A percentile compares a stretch with the other conserved stretches of the same genome.
Evolutionary conservation across 2,888 invertebrate genomes (phyloP).

Genomic region (Strigamia maritima): DNA sequence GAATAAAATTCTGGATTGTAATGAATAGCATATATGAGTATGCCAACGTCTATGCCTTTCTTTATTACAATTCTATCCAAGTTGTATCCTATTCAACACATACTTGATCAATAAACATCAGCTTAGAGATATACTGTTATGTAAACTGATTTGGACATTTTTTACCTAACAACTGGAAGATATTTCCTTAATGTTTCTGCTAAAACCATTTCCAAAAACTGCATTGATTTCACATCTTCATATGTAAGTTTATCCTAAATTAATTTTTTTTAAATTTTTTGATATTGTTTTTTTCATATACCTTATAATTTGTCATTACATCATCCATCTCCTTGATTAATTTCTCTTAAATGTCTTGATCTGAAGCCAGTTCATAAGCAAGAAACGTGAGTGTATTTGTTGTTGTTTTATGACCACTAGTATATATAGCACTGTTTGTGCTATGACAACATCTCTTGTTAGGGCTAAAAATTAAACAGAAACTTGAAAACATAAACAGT

Average conservation of each 20-base stretch:
- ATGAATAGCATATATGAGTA: constrained; percentile 61
- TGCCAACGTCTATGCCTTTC: constrained; percentile 57
- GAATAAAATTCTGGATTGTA: constrained; percentile 60
- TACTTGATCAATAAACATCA: too few relatives aligned
- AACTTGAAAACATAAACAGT: too few relatives aligned
- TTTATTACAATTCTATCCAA: constrained; percentile 49
- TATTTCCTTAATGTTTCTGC: constrained; percentile 23
- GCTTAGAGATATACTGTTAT: too few relatives aligned
- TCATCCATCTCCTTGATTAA: constrained; percentile 18
- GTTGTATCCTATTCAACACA: background rate
- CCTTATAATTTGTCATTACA: background rate
- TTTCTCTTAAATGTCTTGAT: constrained; percentile 28
- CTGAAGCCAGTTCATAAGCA: background rate
- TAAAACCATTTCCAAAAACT: constrained; percentile 11
- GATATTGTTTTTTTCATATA: background rate
- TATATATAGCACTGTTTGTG: constrained; percentile 3
- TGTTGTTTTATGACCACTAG: constrained; percentile 9
- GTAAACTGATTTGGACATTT: background rate
- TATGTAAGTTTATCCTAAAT: background rate
- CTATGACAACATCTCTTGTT: background rate
- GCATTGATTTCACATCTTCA: background rate
- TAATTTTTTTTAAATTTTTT: too few relatives aligned
- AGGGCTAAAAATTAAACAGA: too few relatives aligned
- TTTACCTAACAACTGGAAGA: background rate
- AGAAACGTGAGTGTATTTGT: background rate